These are phyloP conservation scores for Lagothrix lagotricha DNA, from an alignment of 2,797 vertebrate genomes.

Conservation along the genomic window DNA sequence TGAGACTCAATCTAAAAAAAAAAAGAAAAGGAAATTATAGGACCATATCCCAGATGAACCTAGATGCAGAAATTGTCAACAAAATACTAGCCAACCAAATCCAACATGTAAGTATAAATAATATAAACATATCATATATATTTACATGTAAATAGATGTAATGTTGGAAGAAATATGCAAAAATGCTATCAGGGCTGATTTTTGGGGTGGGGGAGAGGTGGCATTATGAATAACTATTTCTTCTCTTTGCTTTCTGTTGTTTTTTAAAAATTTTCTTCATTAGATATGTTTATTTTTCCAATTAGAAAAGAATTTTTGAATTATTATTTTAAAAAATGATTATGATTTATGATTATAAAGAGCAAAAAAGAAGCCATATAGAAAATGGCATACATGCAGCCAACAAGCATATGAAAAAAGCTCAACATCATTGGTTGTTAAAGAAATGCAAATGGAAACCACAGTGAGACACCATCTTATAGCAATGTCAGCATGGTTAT, in stretches of 20 bases:
- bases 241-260: not conserved
- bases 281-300: constrained; percentile 1
- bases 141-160: not conserved
- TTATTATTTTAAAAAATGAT: not conserved
- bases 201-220: not conserved
- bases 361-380: not conserved
- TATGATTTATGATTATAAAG: not conserved
- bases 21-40: not conserved
- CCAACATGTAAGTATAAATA: not conserved
- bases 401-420: not conserved
- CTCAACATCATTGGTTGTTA: not conserved
- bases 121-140: not conserved
- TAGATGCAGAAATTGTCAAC: not conserved
- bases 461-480: not conserved
- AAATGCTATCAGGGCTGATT: not conserved
- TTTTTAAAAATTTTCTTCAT: not conserved
- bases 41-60: not conserved
- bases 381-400: not conserved
- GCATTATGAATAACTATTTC: not conserved
- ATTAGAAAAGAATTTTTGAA: not conserved
- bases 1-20: no score
- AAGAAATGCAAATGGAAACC: not conserved
- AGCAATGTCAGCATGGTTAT: not conserved
- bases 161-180: not conserved
- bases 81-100: not conserved